phyloP scores from a whole-genome alignment of 1,140 invertebrate genomes.

The Drosophila jambulina region DNA sequence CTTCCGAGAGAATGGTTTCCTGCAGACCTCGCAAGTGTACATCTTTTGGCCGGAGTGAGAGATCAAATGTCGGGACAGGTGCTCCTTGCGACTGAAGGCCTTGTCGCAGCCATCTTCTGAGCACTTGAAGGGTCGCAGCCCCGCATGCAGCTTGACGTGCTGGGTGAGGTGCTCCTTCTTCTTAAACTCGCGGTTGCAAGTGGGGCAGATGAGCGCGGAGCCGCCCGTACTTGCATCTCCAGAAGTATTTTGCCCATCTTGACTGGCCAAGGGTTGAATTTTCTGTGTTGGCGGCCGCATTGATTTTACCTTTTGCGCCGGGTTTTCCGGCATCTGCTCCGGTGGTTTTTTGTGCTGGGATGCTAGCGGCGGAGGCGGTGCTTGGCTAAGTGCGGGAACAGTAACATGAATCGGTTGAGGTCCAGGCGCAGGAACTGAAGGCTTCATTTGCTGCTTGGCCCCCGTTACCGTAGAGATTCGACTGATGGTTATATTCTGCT shows the following conservation, averaged over 20 bases:
- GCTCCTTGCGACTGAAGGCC: slow-evolving; percentile 90
- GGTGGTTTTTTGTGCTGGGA: slow-evolving; percentile 40
- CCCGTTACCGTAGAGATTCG: slow-evolving; percentile 45
- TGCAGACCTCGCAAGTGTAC: slow-evolving; percentile 91
- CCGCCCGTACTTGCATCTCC: slow-evolving; percentile 14
- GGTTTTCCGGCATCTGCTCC: neutral
- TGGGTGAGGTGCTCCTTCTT: slow-evolving; percentile 90
- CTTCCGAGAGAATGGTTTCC: slow-evolving; percentile 91
- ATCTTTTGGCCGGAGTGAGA: slow-evolving; percentile 91
- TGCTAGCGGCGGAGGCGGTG: slow-evolving; percentile 27
- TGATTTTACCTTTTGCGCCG: slow-evolving; percentile 10
- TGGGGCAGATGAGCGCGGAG: slow-evolving; percentile 67
- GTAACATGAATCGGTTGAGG: slow-evolving; percentile 18
- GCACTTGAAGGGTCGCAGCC: slow-evolving; percentile 88
- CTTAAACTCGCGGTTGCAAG: slow-evolving; percentile 90
- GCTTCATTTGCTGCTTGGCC: slow-evolving; percentile 45
- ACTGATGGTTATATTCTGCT: slow-evolving; percentile 81
- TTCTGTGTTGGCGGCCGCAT: slow-evolving; percentile 13
- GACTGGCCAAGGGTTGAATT: slow-evolving; percentile 28
- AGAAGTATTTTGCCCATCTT: slow-evolving; percentile 6
- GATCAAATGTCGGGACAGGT: slow-evolving; percentile 89
- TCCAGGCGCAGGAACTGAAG: neutral
- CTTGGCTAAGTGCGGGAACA: slow-evolving; percentile 15
- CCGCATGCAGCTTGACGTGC: slow-evolving; percentile 91
- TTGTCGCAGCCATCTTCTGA: slow-evolving; percentile 88